Evolutionary conservation across 1,140 invertebrate genomes (phyloP).

Genomic region (Calliphora vicina): DNA sequence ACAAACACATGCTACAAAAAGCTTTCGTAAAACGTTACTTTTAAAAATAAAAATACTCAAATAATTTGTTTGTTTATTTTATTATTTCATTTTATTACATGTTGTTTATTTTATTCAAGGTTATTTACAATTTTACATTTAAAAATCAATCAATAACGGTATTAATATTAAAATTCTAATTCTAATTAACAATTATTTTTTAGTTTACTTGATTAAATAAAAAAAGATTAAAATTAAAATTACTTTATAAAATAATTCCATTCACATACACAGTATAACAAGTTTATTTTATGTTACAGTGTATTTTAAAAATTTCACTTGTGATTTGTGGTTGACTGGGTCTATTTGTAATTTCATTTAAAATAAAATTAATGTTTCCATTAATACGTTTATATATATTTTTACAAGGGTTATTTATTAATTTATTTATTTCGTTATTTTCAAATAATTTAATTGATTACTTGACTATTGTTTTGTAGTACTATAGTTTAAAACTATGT

Average conservation of each 20-base stretch:
- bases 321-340: background rate
- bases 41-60: no score
- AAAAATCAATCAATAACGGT: constrained; percentile 7
- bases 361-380: background rate
- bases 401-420: background rate
- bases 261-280: background rate
- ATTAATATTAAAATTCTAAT: background rate
- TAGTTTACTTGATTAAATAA: background rate
- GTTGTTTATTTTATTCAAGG: constrained; percentile 1
- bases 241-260: background rate
- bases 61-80: background rate
- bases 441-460: background rate
- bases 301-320: background rate
- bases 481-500: no score
- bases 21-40: no score
- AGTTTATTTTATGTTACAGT: background rate
- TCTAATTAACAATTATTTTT: background rate
- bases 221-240: background rate
- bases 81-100: background rate
- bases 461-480: background rate
- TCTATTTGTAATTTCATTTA: no score
- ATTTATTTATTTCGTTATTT: background rate
- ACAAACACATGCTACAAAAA: no score
- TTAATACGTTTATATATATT: background rate
- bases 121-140: constrained; percentile 14